Conservation (phyloP, 2,888 invertebrate species). For the Dinocampus coccinellae region DNA sequence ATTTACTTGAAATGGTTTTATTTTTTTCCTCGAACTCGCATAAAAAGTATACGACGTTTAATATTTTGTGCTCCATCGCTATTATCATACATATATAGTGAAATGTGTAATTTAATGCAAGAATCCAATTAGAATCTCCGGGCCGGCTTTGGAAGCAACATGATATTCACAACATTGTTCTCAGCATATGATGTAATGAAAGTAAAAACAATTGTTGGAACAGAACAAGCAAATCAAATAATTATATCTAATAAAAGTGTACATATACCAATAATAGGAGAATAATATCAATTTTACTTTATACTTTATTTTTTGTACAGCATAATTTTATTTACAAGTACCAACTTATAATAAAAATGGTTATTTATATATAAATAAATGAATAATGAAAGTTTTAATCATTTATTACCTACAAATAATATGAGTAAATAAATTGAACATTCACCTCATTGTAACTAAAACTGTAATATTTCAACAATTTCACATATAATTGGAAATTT, state of each 20-base stretch:
- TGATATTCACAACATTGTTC: conserved; percentile 84
- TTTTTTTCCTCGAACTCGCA: conserved; percentile 86
- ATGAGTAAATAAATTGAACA: no score
- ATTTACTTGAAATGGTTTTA: conserved; percentile 95
- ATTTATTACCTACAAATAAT: no score
- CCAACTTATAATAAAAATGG: conserved; percentile 13
- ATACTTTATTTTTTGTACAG: not conserved
- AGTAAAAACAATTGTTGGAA: conserved; percentile 82
- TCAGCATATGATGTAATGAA: conserved; percentile 85
- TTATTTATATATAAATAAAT: not conserved
- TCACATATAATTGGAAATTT: no score
- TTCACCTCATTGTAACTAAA: no score
- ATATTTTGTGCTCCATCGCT: conserved; percentile 95
- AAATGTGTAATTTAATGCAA: conserved; percentile 93
- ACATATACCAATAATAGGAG: conserved; percentile 83
- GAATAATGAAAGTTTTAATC: no score
- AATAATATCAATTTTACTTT: conserved; percentile 56
- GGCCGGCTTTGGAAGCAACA: conserved; percentile 78
- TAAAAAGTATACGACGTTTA: conserved; percentile 93
- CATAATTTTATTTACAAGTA: not conserved
- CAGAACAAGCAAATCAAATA: conserved; percentile 79
- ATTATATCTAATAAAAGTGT: conserved; percentile 77
- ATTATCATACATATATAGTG: conserved; percentile 93
- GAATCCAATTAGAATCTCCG: conserved; percentile 81
- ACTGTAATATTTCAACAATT: no score